Conservation (phyloP, 2,113 vertebrate genomes). For the Chamaetylas fuelleborni region DNA sequence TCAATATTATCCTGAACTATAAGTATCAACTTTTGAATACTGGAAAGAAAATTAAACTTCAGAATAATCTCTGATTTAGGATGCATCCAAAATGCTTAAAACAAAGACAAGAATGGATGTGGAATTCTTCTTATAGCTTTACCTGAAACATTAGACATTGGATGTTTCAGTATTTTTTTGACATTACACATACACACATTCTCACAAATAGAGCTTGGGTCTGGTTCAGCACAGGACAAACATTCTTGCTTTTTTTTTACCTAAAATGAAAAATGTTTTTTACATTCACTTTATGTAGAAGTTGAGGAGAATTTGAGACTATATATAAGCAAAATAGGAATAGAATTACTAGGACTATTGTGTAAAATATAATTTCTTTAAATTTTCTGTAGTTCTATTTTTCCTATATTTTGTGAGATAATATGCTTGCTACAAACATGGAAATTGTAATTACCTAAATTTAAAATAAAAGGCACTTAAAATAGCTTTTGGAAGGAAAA, state of each 20-base stretch:
- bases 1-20: not conserved
- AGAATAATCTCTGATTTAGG: not conserved
- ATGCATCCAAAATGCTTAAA: not conserved
- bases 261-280: not conserved
- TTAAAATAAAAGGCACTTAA: not conserved
- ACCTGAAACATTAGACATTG: not conserved
- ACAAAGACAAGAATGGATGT: not conserved
- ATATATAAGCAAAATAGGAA: not conserved
- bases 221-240: not conserved
- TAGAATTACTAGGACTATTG: not conserved
- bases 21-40: not conserved
- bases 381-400: not conserved
- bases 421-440: not conserved
- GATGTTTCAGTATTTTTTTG: accelerated
- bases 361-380: not conserved
- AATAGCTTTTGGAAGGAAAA: not conserved
- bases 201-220: not conserved
- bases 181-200: not conserved
- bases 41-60: not conserved
- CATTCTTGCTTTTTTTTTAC: not conserved
- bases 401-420: not conserved
- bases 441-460: not conserved
- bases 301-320: not conserved
- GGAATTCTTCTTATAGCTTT: not conserved
- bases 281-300: not conserved